Evolutionary conservation across 1,140 invertebrate species (phyloP).

Genomic region (Acromyrmex heyeri): DNA sequence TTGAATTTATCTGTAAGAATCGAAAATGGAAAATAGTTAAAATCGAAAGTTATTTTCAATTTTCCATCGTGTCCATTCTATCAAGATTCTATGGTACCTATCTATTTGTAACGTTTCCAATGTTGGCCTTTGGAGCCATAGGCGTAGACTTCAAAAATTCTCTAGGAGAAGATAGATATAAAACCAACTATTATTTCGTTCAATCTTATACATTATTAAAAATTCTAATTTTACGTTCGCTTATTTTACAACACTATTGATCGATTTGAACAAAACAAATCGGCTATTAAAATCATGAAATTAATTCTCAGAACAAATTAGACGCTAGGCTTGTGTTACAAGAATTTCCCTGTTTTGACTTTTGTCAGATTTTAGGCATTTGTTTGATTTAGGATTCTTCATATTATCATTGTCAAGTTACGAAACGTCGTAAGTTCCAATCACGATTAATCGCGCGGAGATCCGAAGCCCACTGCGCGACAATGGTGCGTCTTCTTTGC

Average conservation of each 20-base stretch:
- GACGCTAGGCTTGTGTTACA: not conserved
- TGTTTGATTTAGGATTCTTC: not conserved
- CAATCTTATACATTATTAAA: not conserved
- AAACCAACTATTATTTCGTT: not conserved
- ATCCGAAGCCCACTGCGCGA: not conserved
- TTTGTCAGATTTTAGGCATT: not conserved
- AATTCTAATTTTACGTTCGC: not conserved
- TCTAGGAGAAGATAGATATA: not conserved
- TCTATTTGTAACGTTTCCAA: not conserved
- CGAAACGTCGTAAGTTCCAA: not conserved
- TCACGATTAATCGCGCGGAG: slow-evolving; percentile 10
- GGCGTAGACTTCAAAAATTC: not conserved
- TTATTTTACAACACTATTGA: not conserved
- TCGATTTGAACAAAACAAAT: not conserved
- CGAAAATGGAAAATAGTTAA: not conserved
- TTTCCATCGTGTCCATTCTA: not conserved
- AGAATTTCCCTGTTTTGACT: not conserved
- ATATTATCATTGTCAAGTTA: not conserved
- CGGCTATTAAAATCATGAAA: not conserved
- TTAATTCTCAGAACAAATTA: not conserved
- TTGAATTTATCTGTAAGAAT: not conserved
- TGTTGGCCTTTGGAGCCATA: not conserved
- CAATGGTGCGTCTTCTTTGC: slow-evolving; percentile 55
- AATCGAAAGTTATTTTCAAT: not conserved
- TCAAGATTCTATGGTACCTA: not conserved